Evolutionary conservation across 2,113 vertebrate species (phyloP).

Genomic region (Mormyrus iriodes): DNA sequence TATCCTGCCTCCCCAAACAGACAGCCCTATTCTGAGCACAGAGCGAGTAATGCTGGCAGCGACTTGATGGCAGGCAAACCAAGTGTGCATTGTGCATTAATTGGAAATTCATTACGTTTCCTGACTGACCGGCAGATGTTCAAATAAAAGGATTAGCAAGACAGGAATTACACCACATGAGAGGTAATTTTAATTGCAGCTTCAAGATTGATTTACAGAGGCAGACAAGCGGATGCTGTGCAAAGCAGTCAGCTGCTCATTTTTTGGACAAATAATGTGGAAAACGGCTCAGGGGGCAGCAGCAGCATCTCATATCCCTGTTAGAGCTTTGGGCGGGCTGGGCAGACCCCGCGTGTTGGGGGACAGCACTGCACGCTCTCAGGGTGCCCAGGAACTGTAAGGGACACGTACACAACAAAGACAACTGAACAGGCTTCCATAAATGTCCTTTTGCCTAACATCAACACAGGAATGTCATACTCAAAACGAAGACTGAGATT

Average conservation of each 20-base stretch:
- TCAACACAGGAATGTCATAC: too few species aligned
- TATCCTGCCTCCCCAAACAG: neutral
- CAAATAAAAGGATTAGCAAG: conserved; percentile 74
- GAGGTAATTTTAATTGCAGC: conserved; percentile 72
- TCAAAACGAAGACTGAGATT: too few species aligned
- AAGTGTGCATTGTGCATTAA: conserved; percentile 69
- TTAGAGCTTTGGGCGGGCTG: conserved; percentile 33
- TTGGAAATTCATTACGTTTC: conserved; percentile 74
- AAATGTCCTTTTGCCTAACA: too few species aligned
- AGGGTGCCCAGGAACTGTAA: neutral
- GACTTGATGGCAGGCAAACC: conserved; percentile 55
- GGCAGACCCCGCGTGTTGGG: neutral
- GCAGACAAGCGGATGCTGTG: conserved; percentile 60
- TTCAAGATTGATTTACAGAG: conserved; percentile 69
- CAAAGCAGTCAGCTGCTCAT: conserved; percentile 64
- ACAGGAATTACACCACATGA: conserved; percentile 71
- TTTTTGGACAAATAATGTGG: conserved; percentile 64
- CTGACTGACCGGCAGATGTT: conserved; percentile 68
- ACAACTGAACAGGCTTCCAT: neutral
- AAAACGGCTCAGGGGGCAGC: conserved; percentile 55
- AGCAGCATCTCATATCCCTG: conserved; percentile 29
- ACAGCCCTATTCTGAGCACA: conserved; percentile 37
- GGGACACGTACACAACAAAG: neutral
- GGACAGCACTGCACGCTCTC: neutral
- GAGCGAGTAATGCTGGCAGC: conserved; percentile 14